Conservation (phyloP, 1,140 invertebrate species). For the Polyergus mexicanus region DNA sequence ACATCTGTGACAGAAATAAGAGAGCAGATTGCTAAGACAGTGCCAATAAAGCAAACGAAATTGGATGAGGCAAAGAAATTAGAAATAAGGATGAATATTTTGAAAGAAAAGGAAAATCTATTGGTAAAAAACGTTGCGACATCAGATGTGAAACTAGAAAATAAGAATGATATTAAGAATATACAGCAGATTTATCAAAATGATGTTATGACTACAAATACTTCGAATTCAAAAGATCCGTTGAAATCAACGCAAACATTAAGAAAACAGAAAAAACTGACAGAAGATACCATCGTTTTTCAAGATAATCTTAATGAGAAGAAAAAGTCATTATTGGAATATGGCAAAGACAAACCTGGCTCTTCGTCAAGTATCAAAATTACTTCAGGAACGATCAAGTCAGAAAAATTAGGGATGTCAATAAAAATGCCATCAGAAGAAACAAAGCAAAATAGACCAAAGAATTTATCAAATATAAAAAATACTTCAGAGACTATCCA, state of each 20-base stretch:
- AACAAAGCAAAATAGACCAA: not conserved
- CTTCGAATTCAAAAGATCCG: not conserved
- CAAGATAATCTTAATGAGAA: constrained; percentile 8
- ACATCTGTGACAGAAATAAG: not conserved
- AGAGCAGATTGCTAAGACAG: not conserved
- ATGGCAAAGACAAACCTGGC: not conserved
- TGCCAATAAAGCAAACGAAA: not conserved
- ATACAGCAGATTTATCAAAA: not conserved
- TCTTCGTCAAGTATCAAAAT: not conserved
- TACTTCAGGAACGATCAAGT: not conserved
- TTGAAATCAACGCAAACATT: not conserved
- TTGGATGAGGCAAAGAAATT: not conserved
- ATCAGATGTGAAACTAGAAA: not conserved
- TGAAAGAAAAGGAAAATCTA: not conserved
- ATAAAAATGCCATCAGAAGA: not conserved
- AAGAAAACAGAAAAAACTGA: not conserved
- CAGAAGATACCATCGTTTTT: not conserved
- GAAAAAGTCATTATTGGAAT: not conserved
- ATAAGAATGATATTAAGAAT: not conserved
- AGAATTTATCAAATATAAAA: not conserved
- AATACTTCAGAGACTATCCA: not conserved
- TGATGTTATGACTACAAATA: not conserved
- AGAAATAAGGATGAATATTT: not conserved
- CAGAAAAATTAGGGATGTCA: not conserved
- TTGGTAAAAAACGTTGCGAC: not conserved